A percentile compares a stretch with the other conserved stretches of the same genome.
phyloP scores from a whole-genome alignment of 2,113 vertebrate genomes.

The Asarcornis scutulata region DNA sequence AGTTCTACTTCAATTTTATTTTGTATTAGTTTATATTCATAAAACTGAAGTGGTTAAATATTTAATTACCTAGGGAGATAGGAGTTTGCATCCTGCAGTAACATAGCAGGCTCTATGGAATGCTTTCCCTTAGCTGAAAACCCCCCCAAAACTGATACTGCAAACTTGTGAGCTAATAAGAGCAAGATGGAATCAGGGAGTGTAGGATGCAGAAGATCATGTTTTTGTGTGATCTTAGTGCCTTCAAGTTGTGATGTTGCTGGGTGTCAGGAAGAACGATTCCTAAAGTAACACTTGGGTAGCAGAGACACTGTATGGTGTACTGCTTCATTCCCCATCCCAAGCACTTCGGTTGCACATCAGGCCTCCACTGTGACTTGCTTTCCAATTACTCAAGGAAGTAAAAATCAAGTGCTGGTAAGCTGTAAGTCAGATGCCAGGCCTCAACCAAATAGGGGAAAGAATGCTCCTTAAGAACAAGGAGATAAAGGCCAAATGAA shows the following conservation, averaged over 20 bases:
- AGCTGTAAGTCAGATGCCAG: neutral
- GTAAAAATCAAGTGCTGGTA: neutral
- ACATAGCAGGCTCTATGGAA: neutral
- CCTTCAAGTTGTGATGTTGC: neutral
- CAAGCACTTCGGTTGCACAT: neutral
- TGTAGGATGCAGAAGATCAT: neutral
- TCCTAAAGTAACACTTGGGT: neutral
- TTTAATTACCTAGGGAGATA: neutral
- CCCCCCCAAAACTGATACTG: neutral
- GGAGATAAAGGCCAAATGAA: neutral
- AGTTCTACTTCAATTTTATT: neutral
- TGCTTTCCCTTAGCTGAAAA: neutral
- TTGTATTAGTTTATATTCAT: neutral
- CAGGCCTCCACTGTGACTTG: neutral
- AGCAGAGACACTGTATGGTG: neutral
- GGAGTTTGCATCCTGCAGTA: neutral
- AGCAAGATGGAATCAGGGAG: neutral
- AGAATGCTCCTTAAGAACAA: neutral
- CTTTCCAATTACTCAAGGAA: neutral
- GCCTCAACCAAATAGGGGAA: neutral
- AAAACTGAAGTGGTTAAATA: neutral
- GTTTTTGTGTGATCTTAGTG: neutral
- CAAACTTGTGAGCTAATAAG: neutral
- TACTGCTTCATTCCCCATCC: neutral
- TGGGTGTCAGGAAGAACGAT: neutral